Base-by-base conservation (phyloP, 2,113 vertebrate species). In the Apus apus region DNA sequence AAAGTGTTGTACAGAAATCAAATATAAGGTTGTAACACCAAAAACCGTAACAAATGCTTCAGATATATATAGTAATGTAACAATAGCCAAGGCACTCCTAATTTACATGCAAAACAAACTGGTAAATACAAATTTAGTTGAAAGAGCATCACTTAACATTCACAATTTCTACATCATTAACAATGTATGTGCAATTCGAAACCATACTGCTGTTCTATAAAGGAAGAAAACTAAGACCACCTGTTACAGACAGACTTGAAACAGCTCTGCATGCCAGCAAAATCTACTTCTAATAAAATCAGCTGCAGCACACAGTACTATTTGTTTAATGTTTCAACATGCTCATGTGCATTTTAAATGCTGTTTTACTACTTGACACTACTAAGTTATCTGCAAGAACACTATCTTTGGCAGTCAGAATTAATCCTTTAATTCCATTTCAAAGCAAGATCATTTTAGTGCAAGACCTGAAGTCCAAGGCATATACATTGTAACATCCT, bases 401-500 rank as follows among this genome's bases (percentile, higher is more conserved):
- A 29, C 23, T 26, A 4, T 15, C 84, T 85, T n/a, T 58, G 13
- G 61, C 60, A 7, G 15, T 72, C 19, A 46, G 29, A 91, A 67
- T 74, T 23, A 62, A 81, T 57, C 21, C 4, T 38, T 68, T 56
- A 17, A 58, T 38, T 85, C 60, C 16, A 10, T 80, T 82, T 57
- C 56, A 48, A 1, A 72, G 10, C 11, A 93, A 71, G 67, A 86
- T 43, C 7, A 64, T 48, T 67, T 38, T 36, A n/a, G 14, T 57
- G 51, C 32, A 70, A 89, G 53, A 88, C 26, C 13, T 27, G 50
- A 84, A 56, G 29, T 53, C 48, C 46, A 83, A 74, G 8, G 6
- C 58, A 11, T 21, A 74, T 0, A 3, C 17, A 64, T 2, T 53
- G 11, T 50, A 54, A 83, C 0, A 1, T 30, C 5, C 29, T 64